Base-by-base conservation (phyloP, 92 coral and sea anemone genomes). In the Pocillopora grandis region DNA sequence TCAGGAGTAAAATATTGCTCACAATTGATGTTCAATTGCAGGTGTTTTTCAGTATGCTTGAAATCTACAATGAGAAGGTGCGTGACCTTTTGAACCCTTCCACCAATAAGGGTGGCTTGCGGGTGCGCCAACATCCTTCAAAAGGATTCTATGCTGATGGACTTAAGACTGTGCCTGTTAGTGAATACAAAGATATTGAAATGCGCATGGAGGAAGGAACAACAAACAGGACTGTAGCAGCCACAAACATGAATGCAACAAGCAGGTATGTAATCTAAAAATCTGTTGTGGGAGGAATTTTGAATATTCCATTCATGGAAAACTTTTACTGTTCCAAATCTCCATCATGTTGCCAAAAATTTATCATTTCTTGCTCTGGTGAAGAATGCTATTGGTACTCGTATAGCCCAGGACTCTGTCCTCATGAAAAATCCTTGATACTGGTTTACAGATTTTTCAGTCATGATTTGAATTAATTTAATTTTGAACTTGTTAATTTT, bases 201-300 rank as follows among this genome's bases (percentile, higher is more conserved):
- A 89, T 85, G 61, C 92, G 87, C 42, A 95, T 95, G 98, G 98
- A 95, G 58, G 98, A 95, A 73, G 98, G 98, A 15, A 95, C 98
- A 35, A 84, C 58, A 58, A 95, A 91, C 85, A 91, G 98, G 72
- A 95, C 98, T 9, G 98, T 95, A 71, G 98, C 98, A 12, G 92
- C 98, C 3, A 95, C 98, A 0, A 91, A 94, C 62, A 95, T 95
- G 98, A 95, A 95, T 83, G 98, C 98, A 2, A 95, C 98, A 8
- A 95, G 98, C 98, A 95, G 98, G 98, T 95, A 37, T 2, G 35
- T 23, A 33, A 14, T 37, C 9, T 27, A 37, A 68, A 12, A 11
- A 67, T 19, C 20, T 62, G 66, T 1, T 42, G 49, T 42, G 49
- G 49, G 49, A 42, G 49, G 49, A 42, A 42, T 42, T 42, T 42